phyloP scores from a whole-genome alignment of 2,888 invertebrate genomes.

The Dyspetes luteomarginatus region DNA sequence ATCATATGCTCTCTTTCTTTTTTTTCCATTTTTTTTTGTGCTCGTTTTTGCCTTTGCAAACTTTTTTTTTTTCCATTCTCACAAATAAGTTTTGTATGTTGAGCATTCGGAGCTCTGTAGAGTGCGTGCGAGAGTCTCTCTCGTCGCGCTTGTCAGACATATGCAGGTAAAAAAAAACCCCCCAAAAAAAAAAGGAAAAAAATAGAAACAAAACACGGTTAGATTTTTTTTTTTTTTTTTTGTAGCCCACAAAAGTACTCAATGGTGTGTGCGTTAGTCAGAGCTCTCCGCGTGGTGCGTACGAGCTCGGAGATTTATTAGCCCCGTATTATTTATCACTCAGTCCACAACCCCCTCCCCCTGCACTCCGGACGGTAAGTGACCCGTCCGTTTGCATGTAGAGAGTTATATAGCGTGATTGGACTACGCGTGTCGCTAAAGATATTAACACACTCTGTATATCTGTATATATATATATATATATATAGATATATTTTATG shows the following conservation, averaged over 20 bases:
- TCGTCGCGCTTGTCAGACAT: conserved; percentile 15
- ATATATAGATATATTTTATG: not conserved
- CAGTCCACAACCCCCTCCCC: not conserved
- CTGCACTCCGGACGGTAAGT: conserved; percentile 37
- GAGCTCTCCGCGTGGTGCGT: not conserved
- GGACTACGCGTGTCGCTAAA: conserved; percentile 20
- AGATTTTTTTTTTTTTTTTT: not conserved
- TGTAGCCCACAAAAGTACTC: not conserved
- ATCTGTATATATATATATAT: not conserved
- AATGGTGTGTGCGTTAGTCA: not conserved
- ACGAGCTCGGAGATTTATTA: conserved; percentile 42
- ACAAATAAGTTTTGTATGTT: not conserved
- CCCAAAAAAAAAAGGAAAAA: conserved; percentile 4
- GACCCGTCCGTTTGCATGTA: conserved; percentile 26
- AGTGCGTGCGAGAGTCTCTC: not conserved
- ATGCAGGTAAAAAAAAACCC: not conserved
- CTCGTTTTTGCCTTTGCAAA: conserved; percentile 57
- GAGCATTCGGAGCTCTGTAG: conserved; percentile 3
- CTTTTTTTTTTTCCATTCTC: not conserved
- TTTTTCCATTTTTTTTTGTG: conserved; percentile 63
- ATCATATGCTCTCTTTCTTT: conserved; percentile 62
- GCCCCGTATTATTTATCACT: conserved; percentile 51
- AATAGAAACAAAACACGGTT: not conserved
- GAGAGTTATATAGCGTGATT: conserved; percentile 2
- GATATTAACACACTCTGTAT: conserved; percentile 1